phyloP scores from a whole-genome alignment of 2,113 vertebrate genomes.

The Menura novaehollandiae region DNA sequence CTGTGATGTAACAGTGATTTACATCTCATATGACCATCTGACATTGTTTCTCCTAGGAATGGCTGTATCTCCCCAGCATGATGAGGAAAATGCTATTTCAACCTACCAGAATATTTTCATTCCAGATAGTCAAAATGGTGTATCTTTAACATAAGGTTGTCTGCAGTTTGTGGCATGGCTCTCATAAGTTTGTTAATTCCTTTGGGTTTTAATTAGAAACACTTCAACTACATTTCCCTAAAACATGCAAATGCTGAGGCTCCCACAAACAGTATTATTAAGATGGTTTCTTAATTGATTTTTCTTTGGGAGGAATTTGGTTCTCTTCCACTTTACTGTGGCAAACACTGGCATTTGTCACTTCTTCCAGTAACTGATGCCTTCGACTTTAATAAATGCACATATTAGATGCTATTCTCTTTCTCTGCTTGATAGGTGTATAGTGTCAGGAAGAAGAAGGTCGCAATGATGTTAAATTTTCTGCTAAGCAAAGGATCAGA shows the following conservation, averaged over 20 bases:
- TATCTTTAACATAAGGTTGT: not conserved
- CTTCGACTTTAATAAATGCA: conserved; percentile 70
- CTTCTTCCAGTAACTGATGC: conserved; percentile 32
- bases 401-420: conserved; percentile 59
- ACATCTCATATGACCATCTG: not conserved
- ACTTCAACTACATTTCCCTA: not conserved
- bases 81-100: not conserved
- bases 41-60: conserved; percentile 1
- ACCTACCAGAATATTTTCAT: not conserved
- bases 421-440: conserved; percentile 48
- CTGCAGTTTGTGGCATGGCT: not conserved
- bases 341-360: conserved; percentile 58
- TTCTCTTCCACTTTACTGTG: conserved; percentile 53
- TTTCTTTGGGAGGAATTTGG: conserved; percentile 45
- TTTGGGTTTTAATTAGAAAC: conserved; percentile 51
- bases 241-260: not conserved
- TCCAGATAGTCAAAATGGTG: not conserved
- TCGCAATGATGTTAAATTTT: conserved; percentile 75
- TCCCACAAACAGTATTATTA: not conserved
- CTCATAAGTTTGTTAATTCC: not conserved
- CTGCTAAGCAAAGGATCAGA: conserved; percentile 83
- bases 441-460: conserved; percentile 67
- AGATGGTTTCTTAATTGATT: conserved; percentile 61
- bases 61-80: not conserved
- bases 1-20: not conserved